Evolutionary conservation across 2,797 vertebrate genomes (phyloP), one percentile per base, ranked within the genome.

Genomic region (Urosaurus nigricauda): DNA sequence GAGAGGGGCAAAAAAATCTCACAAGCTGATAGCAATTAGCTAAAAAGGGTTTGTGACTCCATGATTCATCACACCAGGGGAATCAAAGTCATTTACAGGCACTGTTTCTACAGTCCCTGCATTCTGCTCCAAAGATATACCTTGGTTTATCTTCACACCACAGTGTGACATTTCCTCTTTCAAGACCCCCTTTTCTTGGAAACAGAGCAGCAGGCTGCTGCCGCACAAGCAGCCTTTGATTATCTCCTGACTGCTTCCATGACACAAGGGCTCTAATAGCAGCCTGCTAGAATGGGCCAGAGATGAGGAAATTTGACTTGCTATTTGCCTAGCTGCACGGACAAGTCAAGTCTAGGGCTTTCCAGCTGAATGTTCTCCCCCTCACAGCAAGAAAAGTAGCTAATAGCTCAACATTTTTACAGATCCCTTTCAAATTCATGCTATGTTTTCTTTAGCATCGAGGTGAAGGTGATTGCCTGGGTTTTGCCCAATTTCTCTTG

Each of bases 1-100:
- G 40, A 47, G 84, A 32, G 60, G 58, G 79, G n/a, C n/a, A n/a
- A 1, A 17, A 53, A 98, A 97, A 97, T 98, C 98, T 98, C 98
- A 97, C 97, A 98, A 97, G 98, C 98, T 98, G 98, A 98, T 98
- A 98, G 98, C 98, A 99, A 99, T 99, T 99, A 99, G 98, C 98
- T 98, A 98, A 98, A 99, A 98, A 98, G 98, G 98, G 98, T 98
- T 98, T 98, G 98, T 97, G 97, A 98, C 98, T 98, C 97, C 97
- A 97, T 98, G 98, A 98, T 98, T 98, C 98, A 98, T 98, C 98
- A 98, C 98, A 96, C 98, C 95, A 93, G 97, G 97, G 98, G 98
- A 89, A 98, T 98, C 97, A 96, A 98, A 98, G 97, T 98, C 97
- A 98, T 98, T 98, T 98, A 97, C 98, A 97, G 97, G 96, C 96